These are phyloP conservation scores for Probosciger aterrimus DNA, from an alignment of 2,113 vertebrate genomes.

Conservation along the genomic window DNA sequence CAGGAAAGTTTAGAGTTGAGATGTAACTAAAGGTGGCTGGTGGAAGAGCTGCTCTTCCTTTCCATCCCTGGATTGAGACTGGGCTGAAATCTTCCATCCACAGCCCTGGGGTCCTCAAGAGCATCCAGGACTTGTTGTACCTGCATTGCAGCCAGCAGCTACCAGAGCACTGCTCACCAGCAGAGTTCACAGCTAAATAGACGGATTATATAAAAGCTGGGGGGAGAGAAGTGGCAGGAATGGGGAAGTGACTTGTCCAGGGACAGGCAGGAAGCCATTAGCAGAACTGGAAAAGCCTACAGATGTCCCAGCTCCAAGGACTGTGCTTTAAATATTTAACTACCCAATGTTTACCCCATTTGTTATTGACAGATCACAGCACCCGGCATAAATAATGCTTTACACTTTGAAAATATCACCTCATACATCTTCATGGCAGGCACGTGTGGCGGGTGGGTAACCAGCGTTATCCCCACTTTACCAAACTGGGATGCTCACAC, in stretches of 20 bases:
- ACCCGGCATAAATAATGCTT: slow-evolving; percentile 4
- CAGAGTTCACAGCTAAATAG: not conserved
- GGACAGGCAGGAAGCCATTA: not conserved
- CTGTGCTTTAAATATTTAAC: slow-evolving; percentile 42
- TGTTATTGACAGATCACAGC: slow-evolving; percentile 17
- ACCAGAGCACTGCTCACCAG: not conserved
- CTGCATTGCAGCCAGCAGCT: not conserved
- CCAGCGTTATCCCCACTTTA: not conserved
- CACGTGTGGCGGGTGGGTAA: accelerated
- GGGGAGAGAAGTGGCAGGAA: not conserved
- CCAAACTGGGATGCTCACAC: not conserved
- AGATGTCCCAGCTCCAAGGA: not conserved
- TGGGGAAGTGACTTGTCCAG: accelerated
- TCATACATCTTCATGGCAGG: slow-evolving; percentile 29
- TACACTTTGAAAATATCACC: slow-evolving; percentile 44
- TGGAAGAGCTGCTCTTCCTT: not conserved
- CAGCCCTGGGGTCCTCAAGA: not conserved
- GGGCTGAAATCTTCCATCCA: not conserved
- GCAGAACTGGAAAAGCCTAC: slow-evolving; percentile 21
- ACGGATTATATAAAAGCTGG: not conserved
- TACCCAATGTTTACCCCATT: not conserved
- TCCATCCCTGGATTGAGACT: not conserved
- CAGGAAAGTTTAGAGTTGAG: not conserved
- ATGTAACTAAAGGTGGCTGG: not conserved
- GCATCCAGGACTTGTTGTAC: not conserved